Evolutionary conservation across 1,140 invertebrate genomes (phyloP), one percentile per base, ranked within the genome.

Genomic region (Drosophila cardini): DNA sequence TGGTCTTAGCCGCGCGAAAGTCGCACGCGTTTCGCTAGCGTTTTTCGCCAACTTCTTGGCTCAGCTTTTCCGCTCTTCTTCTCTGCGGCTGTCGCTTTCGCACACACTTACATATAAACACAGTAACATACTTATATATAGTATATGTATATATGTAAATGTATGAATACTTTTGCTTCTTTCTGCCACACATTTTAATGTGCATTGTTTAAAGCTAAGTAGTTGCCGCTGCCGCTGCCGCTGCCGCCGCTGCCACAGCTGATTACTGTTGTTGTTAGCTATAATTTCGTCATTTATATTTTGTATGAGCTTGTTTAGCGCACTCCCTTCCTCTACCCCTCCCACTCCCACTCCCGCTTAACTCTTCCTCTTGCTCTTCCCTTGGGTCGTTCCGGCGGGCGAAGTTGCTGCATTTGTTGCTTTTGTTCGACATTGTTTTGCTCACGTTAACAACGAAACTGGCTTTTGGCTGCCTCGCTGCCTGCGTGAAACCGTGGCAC

Each of bases 211-310:
- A 76, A 72, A 74, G 62, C 71, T 81, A 78, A 61, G 46, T 67
- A 45, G 53, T 11, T 63, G 45, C 13, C 21, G 57, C 9, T 56
- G 68, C n/a, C 42, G 53, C 11, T 63, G 45, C 15, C 21, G 67
- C 9, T 56, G 68, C 18, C 42, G 55, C 26, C 50, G 62, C 13
- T 38, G 34, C 36, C 36, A n/a, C 38, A 40, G 38, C 38, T 40
- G 38, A 40, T 50, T 68, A 61, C 13, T 42, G 56, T 43, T 68
- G 55, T 30, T 30, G 78, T 74, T 74, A 64, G 76, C 64, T 68
- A 63, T 83, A 83, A 87, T 87, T 87, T 87, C 84, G 70, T 81
- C 71, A 86, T 86, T 85, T 85, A 75, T 84, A 78, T 84, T 80
- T 80, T 63, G 60, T 57, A 34, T 62, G 52, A 67, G 65, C 73